These are phyloP conservation scores for Sylvia borin DNA, from an alignment of 2,797 vertebrate species.

Conservation along the genomic window DNA sequence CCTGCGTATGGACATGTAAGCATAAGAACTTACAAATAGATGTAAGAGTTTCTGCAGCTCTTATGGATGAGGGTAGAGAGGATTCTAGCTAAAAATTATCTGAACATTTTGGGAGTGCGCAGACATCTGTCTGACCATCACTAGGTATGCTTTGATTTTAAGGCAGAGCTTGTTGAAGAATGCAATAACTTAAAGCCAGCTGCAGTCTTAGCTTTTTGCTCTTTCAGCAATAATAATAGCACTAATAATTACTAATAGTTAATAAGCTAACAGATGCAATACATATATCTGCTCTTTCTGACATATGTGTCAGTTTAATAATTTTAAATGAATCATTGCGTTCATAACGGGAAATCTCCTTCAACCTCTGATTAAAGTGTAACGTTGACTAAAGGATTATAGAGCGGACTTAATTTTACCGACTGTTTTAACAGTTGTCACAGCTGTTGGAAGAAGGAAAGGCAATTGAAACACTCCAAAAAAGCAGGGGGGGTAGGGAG, in stretches of 20 bases:
- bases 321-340: conserved; percentile 77
- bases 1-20: background rate
- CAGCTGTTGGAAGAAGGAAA: conserved; percentile 83
- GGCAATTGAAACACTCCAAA: conserved; percentile 79
- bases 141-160: conserved; percentile 74
- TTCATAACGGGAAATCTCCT: conserved; percentile 74
- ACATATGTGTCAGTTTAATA: conserved; percentile 80
- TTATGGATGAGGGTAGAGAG: background rate
- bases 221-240: conserved; percentile 54
- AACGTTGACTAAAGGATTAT: conserved; percentile 84
- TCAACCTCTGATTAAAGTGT: conserved; percentile 86
- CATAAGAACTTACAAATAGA: conserved; percentile 9
- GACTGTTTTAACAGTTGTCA: conserved; percentile 87
- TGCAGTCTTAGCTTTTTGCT: conserved; percentile 42
- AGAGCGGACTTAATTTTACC: conserved; percentile 85
- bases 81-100: conserved; percentile 61
- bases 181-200: conserved; percentile 73
- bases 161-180: conserved; percentile 69
- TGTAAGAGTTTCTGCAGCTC: conserved; percentile 16
- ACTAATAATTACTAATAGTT: conserved; percentile 70
- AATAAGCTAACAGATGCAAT: conserved; percentile 74
- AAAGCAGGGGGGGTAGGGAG: background rate
- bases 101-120: conserved; percentile 44
- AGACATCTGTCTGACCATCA: conserved; percentile 64
- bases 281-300: conserved; percentile 76